Percentiles rank a stretch among this genome's conserved stretches.
phyloP scores from a whole-genome alignment of 2,888 invertebrate species.

The Tetramorium bicarinatum region DNA sequence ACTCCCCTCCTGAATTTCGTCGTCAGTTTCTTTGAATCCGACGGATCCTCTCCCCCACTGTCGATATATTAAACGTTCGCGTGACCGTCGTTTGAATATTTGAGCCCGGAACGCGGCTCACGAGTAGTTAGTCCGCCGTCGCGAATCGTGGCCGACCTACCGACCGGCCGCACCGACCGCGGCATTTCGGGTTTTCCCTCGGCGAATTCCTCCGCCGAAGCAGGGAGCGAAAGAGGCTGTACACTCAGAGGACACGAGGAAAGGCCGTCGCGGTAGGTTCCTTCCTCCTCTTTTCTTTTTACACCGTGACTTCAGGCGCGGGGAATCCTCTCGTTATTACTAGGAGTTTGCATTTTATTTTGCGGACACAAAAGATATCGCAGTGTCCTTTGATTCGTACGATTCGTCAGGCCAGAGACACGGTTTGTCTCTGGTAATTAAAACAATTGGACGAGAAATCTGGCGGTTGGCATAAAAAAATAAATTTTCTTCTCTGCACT shows the following conservation, averaged over 20 bases:
- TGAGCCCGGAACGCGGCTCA: conserved; percentile 2
- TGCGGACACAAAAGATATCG: background rate
- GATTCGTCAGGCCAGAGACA: background rate
- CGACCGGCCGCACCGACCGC: background rate
- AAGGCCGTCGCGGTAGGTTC: conserved; percentile 5
- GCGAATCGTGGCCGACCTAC: background rate
- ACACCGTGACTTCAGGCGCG: background rate
- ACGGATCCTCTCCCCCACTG: conserved; percentile 35
- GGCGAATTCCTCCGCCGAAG: background rate
- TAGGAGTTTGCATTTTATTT: background rate
- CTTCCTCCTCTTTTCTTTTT: background rate
- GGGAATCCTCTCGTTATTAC: background rate
- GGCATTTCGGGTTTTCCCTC: conserved; percentile 20
- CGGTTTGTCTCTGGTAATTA: background rate
- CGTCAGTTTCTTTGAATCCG: conserved; percentile 45
- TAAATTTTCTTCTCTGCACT: background rate
- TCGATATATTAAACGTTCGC: conserved; percentile 10
- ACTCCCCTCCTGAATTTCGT: background rate
- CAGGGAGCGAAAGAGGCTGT: background rate
- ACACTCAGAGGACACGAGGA: background rate
- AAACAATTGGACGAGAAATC: background rate
- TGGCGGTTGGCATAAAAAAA: background rate
- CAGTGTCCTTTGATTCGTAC: background rate
- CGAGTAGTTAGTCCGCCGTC: background rate
- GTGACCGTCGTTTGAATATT: conserved; percentile 40